Base-by-base conservation (phyloP, 2,888 invertebrate genomes). In the Drosophila antonietae region DNA sequence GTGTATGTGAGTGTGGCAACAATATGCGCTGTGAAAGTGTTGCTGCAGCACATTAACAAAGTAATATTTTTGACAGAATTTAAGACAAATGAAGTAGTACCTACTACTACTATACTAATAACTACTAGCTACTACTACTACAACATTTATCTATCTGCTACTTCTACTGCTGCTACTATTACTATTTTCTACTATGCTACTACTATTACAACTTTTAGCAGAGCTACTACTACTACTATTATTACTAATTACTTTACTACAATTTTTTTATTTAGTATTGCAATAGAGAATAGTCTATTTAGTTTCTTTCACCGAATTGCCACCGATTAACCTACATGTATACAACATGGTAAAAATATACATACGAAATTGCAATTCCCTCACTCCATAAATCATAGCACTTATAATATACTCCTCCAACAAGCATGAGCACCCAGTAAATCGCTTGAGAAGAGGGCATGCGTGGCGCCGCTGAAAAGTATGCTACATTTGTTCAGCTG, bases 11-110 rank as follows among this genome's bases (percentile, higher is more conserved):
- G 18, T 43, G 44, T 20, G 20, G 35, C 47, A 65, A 43, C 28
- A 47, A 28, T 28, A 2, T 56, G 59, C 20, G 43, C 57, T 46
- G 41, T 56, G 52, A 62, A 63, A 61, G 51, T 52, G 51, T 46
- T 73, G 53, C 43, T 31, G 35, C 35, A 49, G 23, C 41, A 28
- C 33, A 67, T 37, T 56, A 44, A 62, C 60, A 49, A 57, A 66
- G 64, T 65, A 64, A 73, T 73, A 73, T 64, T 53, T 56, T 31
- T 43, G 68, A 20, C 35, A 10, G 39, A 41, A 62, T 56, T 28
- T 14, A 46, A 31, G 20, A 3, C 15, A 23, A 47, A 23, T n/a
- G 47, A 9, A 9, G 4, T 47, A 0, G 4, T 4, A 23, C 23
- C 23, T 39, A 39, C 15, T 41, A 41, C 41, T n/a, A 8, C n/a